Evolutionary conservation across 2,797 vertebrate genomes (phyloP).

Genomic region (Erithacus rubecula): DNA sequence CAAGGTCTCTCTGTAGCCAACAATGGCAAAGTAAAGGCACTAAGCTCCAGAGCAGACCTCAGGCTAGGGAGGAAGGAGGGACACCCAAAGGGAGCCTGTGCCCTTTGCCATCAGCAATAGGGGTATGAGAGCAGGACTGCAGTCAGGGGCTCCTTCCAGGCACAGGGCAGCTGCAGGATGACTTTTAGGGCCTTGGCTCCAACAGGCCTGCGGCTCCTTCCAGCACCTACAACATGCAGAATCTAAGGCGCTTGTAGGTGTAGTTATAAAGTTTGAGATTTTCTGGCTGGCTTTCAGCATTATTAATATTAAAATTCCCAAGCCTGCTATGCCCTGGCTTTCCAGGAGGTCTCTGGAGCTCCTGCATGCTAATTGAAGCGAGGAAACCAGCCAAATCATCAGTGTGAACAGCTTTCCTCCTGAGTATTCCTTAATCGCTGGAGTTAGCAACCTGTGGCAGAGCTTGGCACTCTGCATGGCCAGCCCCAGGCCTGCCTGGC

Average conservation of each 20-base stretch:
- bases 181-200: not conserved
- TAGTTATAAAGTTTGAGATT: not conserved
- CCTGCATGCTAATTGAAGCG: not conserved
- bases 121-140: not conserved
- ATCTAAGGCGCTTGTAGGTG: not conserved
- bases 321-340: not conserved
- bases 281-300: not conserved
- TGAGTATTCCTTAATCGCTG: not conserved
- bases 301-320: not conserved
- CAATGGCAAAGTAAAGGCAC: not conserved
- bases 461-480: not conserved
- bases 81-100: not conserved
- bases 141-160: not conserved
- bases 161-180: not conserved
- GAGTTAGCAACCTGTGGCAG: not conserved
- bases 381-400: not conserved
- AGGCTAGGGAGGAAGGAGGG: fast-evolving
- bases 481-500: not conserved
- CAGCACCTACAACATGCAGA: not conserved
- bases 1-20: not conserved
- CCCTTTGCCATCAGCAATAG: not conserved
- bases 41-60: not conserved
- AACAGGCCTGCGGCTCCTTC: not conserved
- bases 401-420: not conserved
- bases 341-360: not conserved